A percentile compares a stretch with the other conserved stretches of the same genome.
Conservation (phyloP, 2,888 invertebrate species). For the Mythimna ferrago region DNA sequence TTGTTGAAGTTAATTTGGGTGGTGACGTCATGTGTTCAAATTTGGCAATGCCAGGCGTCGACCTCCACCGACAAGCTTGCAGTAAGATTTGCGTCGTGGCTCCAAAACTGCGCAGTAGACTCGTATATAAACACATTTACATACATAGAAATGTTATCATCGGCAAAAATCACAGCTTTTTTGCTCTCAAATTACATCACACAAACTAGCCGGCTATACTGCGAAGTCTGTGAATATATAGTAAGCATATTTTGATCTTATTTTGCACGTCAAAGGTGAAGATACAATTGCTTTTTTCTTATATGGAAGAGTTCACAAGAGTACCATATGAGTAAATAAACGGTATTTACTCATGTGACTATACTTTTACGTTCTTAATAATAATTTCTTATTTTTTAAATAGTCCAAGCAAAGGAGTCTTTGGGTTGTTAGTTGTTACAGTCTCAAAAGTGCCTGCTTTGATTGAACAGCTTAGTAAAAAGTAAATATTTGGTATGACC, state of each 20-base stretch:
- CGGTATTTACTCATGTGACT: too few relatives aligned
- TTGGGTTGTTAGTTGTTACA: background rate
- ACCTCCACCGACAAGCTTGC: slow-evolving; percentile 81
- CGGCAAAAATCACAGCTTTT: slow-evolving; percentile 35
- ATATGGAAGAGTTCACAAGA: background rate
- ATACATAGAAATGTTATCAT: slow-evolving; percentile 11
- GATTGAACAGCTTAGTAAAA: too few relatives aligned
- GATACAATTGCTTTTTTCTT: slow-evolving; percentile 19
- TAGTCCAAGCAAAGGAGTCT: background rate
- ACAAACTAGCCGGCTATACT: slow-evolving; percentile 1
- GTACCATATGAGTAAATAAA: too few relatives aligned
- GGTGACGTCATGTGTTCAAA: slow-evolving; percentile 81
- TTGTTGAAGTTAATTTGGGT: slow-evolving; percentile 37
- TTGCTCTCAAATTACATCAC: slow-evolving; percentile 44
- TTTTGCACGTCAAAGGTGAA: slow-evolving; percentile 22
- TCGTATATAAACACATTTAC: slow-evolving; percentile 27
- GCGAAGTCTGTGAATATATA: slow-evolving; percentile 1
- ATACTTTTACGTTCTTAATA: background rate
- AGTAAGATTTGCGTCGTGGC: slow-evolving; percentile 60
- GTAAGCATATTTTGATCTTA: slow-evolving; percentile 25
- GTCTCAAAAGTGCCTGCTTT: too few relatives aligned
- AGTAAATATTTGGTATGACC: too few relatives aligned
- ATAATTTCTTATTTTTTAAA: slow-evolving; percentile 6
- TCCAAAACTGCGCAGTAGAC: slow-evolving; percentile 63
- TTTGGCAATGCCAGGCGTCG: slow-evolving; percentile 86